Conservation (phyloP, 2,113 vertebrate genomes). For the Heteronetta atricapilla region DNA sequence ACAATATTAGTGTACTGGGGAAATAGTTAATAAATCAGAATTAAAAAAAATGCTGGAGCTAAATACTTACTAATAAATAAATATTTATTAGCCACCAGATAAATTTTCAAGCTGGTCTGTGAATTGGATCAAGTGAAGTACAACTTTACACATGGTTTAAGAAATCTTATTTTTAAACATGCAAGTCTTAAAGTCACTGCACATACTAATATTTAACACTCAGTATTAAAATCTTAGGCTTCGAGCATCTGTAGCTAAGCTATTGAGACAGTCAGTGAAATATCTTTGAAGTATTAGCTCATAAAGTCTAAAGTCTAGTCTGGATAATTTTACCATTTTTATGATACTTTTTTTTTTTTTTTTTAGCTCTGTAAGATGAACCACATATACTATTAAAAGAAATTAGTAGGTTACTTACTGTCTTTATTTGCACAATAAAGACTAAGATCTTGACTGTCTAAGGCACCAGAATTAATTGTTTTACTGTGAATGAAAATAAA, state of each 20-base stretch:
- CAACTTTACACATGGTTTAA: background rate
- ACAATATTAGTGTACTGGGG: background rate
- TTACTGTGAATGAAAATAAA: background rate
- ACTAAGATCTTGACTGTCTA: background rate
- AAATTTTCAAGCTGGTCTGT: background rate
- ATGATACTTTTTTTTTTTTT: background rate
- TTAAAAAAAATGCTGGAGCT: background rate
- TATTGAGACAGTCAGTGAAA: background rate
- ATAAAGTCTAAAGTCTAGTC: background rate
- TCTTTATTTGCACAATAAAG: background rate
- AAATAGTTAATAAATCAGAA: background rate
- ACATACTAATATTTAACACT: background rate
- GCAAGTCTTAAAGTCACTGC: background rate
- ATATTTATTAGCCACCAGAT: background rate
- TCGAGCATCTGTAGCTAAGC: background rate
- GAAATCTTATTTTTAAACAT: background rate
- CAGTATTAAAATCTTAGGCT: background rate
- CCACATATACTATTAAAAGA: background rate
- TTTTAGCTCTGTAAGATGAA: background rate
- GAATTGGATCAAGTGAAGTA: background rate
- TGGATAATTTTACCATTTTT: conserved; percentile 21
- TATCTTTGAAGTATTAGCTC: conserved; percentile 10
- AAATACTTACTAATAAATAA: background rate
- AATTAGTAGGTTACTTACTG: background rate
- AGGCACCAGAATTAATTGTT: background rate